phyloP scores from a whole-genome alignment of 2,888 invertebrate genomes.

The Dolomedes plantarius region DNA sequence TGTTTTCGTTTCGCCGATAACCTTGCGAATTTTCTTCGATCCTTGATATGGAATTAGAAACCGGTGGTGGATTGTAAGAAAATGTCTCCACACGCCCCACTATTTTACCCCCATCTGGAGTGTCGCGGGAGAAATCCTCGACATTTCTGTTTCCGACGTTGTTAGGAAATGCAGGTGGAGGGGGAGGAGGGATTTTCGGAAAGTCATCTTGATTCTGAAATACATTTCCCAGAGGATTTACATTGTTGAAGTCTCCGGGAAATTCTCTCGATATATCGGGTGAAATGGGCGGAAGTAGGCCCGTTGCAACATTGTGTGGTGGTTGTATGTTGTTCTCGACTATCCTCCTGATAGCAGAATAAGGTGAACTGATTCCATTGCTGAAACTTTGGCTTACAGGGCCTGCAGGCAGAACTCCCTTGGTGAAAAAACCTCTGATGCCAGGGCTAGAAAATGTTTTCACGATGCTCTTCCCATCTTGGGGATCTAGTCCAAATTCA shows the following conservation, averaged over 20 bases:
- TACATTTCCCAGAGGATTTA: constrained; percentile 37
- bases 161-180: constrained; percentile 15
- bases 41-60: constrained; percentile 35
- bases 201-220: constrained; percentile 53
- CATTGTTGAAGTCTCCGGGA: constrained; percentile 36
- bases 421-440: constrained; percentile 61
- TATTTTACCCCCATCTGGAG: constrained; percentile 53
- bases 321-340: constrained; percentile 45
- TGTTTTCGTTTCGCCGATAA: constrained; percentile 42
- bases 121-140: constrained; percentile 40
- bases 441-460: constrained; percentile 58
- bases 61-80: constrained; percentile 46
- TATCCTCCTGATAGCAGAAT: constrained; percentile 39
- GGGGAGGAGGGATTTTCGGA: constrained; percentile 57
- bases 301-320: constrained; percentile 32
- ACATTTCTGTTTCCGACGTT: constrained; percentile 38
- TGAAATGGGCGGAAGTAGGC: constrained; percentile 56
- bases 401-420: constrained; percentile 48
- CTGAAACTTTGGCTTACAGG: constrained; percentile 24
- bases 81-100: constrained; percentile 52
- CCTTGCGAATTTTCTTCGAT: constrained; percentile 55
- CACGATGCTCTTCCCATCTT: constrained; percentile 35
- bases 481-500: constrained; percentile 33
- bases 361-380: constrained; percentile 24
- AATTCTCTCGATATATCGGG: constrained; percentile 49